Conservation (phyloP, 2,888 invertebrate genomes). For the Amphipyra tragopoginis region DNA sequence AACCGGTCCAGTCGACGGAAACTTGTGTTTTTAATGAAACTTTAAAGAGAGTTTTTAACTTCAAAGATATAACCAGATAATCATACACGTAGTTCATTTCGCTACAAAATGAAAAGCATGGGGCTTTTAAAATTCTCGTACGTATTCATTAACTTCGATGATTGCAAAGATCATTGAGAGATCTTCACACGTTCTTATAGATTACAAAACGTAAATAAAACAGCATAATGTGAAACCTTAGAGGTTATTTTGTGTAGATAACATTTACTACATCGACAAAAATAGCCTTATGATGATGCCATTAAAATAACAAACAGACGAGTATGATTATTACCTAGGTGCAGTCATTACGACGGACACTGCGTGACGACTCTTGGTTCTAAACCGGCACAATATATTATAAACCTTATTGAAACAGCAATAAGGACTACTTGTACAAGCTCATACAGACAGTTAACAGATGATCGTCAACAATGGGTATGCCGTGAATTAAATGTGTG, state of each 20-base stretch:
- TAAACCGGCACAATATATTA: slow-evolving; percentile 19
- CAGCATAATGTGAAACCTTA: slow-evolving; percentile 32
- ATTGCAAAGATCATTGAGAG: not conserved
- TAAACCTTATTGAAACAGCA: slow-evolving; percentile 8
- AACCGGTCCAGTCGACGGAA: slow-evolving; percentile 34
- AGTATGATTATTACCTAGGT: slow-evolving; percentile 58
- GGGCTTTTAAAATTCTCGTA: not conserved
- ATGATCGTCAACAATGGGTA: slow-evolving; percentile 23
- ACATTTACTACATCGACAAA: slow-evolving; percentile 64
- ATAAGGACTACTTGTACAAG: slow-evolving; percentile 12
- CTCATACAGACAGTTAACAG: slow-evolving; percentile 10
- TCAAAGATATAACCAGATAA: slow-evolving; percentile 26
- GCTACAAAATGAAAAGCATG: slow-evolving; percentile 6
- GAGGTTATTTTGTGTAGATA: slow-evolving; percentile 49
- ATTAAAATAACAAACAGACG: slow-evolving; percentile 61
- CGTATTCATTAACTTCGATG: slow-evolving; percentile 13
- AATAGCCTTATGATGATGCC: slow-evolving; percentile 69
- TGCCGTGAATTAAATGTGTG: slow-evolving; percentile 21
- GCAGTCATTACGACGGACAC: slow-evolving; percentile 46
- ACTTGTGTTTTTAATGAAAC: slow-evolving; percentile 24
- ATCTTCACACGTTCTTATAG: slow-evolving; percentile 7
- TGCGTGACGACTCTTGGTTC: slow-evolving; percentile 34
- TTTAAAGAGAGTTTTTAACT: slow-evolving; percentile 25
- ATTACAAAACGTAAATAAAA: slow-evolving; percentile 18
- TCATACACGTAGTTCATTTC: slow-evolving; percentile 16